Base-by-base conservation (phyloP, 2,888 invertebrate species). In the Melanchra persicariae region DNA sequence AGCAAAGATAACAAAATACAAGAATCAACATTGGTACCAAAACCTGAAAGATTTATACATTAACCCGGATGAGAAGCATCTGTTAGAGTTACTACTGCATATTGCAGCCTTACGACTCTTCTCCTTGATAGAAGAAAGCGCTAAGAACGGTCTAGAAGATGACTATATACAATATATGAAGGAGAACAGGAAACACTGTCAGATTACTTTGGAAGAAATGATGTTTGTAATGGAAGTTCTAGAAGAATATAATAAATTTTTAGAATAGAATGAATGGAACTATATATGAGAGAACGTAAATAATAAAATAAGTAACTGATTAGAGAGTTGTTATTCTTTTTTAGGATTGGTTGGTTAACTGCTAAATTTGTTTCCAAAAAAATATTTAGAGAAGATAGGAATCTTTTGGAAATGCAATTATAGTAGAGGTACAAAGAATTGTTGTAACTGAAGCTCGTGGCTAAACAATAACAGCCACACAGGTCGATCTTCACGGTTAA, bases 31-130 rank as follows among this genome's bases (percentile, higher is more conserved):
- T 1, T 94, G 93, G 94, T 92, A 86, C 15, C 22, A 82, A 9
- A 92, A 93, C 30, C 62, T 95, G 0, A 92, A 91, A 75, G 83
- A 89, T 1, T 47, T 93, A 0, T 93, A 92, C 61, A 40, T 95
- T 1, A 78, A 76, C 0, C 77, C 86, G 0, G 74, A 79, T 0
- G 85, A 81, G 2, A 90, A 88, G n/a, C 75, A 87, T 6, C 49
- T 90, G 0, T 68, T 92, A 0, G 87, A 89, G 77, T 17, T 94
- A 0, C 34, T 94, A 0, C 73, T 95, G 0, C 95, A 95, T 74
- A 15, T 95, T 0, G 74, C 83, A 0, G 70, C 88, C 0, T 65
- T 88, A 4, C 91, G 89, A 77, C 72, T 95, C 1, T 72, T 94
- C 0, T 85, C 79, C 2, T 55, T 90, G 3, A 81, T 95, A 77